Percentiles rank a stretch among this genome's conserved stretches.
These are phyloP conservation scores for Calypte anna DNA, from an alignment of 2,113 vertebrate species.

Conservation along the genomic window DNA sequence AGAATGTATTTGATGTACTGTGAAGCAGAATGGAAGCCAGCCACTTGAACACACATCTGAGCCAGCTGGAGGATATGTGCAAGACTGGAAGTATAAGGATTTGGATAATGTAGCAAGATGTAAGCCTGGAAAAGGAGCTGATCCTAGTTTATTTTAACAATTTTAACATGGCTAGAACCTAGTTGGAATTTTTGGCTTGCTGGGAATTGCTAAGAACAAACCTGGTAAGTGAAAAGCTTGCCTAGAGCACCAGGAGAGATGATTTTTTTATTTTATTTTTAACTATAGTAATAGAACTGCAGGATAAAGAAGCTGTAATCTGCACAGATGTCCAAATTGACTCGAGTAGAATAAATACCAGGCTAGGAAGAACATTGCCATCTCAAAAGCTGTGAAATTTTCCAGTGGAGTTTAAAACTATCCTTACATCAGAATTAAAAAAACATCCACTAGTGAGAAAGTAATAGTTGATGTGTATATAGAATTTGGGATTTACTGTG, in stretches of 20 bases:
- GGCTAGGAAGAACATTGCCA: not conserved
- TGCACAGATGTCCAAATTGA: not conserved
- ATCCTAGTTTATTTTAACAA: not conserved
- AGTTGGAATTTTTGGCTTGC: not conserved
- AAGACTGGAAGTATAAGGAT: not conserved
- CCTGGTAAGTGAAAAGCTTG: not conserved
- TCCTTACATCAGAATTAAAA: not conserved
- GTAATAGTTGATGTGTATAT: accelerated
- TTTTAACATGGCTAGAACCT: not conserved
- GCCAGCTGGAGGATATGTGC: not conserved
- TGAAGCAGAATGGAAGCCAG: not conserved
- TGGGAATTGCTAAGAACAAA: not conserved
- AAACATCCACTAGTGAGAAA: not conserved
- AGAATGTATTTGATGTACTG: not conserved
- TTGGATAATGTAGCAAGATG: not conserved
- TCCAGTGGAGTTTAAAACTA: not conserved
- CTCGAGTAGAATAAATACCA: not conserved
- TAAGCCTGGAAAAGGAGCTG: not conserved
- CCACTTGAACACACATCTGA: not conserved
- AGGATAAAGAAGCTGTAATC: not conserved
- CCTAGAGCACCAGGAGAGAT: not conserved
- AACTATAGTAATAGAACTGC: not conserved
- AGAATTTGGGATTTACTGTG: not conserved
- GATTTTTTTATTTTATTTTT: too few species aligned
- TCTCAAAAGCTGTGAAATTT: not conserved